These are phyloP conservation scores for Rhipidura dahli DNA, from an alignment of 2,113 vertebrate genomes.

Conservation along the genomic window DNA sequence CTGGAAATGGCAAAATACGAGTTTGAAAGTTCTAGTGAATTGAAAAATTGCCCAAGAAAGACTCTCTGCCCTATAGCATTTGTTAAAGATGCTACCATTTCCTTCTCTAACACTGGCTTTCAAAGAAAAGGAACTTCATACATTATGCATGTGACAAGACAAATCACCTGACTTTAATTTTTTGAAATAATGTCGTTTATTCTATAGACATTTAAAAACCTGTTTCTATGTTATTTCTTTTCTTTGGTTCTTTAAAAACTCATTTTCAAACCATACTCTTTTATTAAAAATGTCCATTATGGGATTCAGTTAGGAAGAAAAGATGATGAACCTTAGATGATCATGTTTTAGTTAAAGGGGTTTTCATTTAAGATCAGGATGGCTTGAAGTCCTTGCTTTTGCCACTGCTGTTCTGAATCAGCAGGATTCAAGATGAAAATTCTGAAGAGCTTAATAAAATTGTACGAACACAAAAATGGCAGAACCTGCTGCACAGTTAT, in stretches of 20 bases:
- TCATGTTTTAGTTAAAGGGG: not conserved
- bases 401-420: not conserved
- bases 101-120: not conserved
- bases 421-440: not conserved
- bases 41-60: conserved; percentile 27
- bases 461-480: not conserved
- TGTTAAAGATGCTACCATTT: not conserved
- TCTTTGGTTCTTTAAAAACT: not conserved
- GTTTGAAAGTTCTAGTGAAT: conserved; percentile 33
- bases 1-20: conserved; percentile 19
- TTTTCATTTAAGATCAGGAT: not conserved
- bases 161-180: conserved; percentile 25
- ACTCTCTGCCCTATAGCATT: not conserved
- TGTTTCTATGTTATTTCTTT: not conserved
- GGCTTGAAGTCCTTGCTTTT: not conserved
- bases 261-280: not conserved
- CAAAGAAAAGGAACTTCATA: not conserved
- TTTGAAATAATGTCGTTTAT: not conserved
- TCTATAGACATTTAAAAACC: not conserved
- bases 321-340: not conserved
- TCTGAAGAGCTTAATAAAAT: not conserved
- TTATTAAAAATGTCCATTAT: not conserved
- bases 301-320: not conserved
- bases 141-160: conserved; percentile 2
- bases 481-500: not conserved